Base-by-base conservation (phyloP, 30 jellyfish, hydroid and myxozoan genomes). In the Mastigias papua region DNA sequence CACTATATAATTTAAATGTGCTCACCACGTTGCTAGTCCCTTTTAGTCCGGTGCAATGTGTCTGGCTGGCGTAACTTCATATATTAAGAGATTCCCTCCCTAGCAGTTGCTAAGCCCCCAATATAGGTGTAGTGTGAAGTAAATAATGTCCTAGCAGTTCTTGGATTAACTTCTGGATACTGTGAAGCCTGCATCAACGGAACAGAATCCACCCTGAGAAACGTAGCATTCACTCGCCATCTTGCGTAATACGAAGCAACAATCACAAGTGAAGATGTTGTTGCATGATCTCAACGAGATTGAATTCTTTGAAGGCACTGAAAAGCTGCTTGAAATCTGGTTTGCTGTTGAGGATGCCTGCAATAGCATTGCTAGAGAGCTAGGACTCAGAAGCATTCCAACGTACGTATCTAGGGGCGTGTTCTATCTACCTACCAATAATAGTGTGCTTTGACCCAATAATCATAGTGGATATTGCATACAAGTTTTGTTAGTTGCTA, bases 231-330 rank as follows among this genome's bases (percentile, higher is more conserved):
- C 78, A 84, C 78, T 57, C 91, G 84, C 91, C 91, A 81, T 64
- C 54, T 70, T 42, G 54, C 37, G 29, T n/a, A 54, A 78, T 16
- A 22, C 65, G 28, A 46, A 23, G 64, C 67, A 51, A 16, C 25
- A 51, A 23, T 21, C 16, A 17, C 76, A 48, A 42, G 48, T 70
- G 86, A 76, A 82, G 69, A 76, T 90, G 97, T 9, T 63, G 84
- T 31, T 70, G 9, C 74, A 51, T 31, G 93, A 73, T 28, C 69
- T 82, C 63, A 77, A 46, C 34, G 76, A 94, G 0, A 72, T 73
- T 21, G 97, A 94, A 22, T 94, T 94, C 82, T 94, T 94, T 73
- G 99, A 94, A 64, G 99, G 99, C 26, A 79, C 99, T 15, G 99
- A 94, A 42, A 94, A 94, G 92, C 92, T 94, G 65, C 86, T 94